phyloP scores from a whole-genome alignment of 2,888 invertebrate genomes.

The Anthophora plumipes region DNA sequence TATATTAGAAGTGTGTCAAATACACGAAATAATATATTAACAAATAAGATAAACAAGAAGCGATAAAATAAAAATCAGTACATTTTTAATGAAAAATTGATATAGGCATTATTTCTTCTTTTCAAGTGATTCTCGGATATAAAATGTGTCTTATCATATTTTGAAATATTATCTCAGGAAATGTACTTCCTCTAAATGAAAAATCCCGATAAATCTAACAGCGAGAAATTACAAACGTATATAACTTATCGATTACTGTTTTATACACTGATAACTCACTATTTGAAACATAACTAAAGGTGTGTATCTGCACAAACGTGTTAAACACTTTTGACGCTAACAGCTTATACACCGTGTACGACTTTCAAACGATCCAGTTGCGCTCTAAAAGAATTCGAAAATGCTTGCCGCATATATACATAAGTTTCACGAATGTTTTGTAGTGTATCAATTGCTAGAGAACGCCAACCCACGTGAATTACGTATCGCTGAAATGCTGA shows the following conservation, averaged over 20 bases:
- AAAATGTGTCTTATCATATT: neutral
- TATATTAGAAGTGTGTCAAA: neutral
- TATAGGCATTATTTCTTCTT: neutral
- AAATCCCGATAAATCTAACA: neutral
- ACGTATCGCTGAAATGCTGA: conserved; percentile 19
- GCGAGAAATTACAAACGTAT: neutral
- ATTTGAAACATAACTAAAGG: conserved; percentile 39
- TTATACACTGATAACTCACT: conserved; percentile 29
- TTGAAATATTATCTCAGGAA: neutral
- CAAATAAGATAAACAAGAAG: neutral
- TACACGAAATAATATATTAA: neutral
- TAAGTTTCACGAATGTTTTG: conserved; percentile 15
- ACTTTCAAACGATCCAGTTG: conserved; percentile 1
- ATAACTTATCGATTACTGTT: neutral
- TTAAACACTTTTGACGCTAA: neutral
- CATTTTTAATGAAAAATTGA: neutral
- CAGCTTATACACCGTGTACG: neutral
- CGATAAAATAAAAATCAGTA: neutral
- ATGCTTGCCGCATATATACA: conserved; percentile 4
- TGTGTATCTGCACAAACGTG: neutral
- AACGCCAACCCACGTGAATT: conserved; percentile 32
- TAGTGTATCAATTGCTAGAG: conserved; percentile 18
- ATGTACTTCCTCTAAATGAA: too few relatives aligned
- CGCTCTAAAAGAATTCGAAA: conserved; percentile 24
- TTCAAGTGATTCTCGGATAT: neutral